Evolutionary conservation across 2,113 vertebrate species (phyloP), one percentile per base, ranked within the genome.

Genomic region (Barnardius zonarius): DNA sequence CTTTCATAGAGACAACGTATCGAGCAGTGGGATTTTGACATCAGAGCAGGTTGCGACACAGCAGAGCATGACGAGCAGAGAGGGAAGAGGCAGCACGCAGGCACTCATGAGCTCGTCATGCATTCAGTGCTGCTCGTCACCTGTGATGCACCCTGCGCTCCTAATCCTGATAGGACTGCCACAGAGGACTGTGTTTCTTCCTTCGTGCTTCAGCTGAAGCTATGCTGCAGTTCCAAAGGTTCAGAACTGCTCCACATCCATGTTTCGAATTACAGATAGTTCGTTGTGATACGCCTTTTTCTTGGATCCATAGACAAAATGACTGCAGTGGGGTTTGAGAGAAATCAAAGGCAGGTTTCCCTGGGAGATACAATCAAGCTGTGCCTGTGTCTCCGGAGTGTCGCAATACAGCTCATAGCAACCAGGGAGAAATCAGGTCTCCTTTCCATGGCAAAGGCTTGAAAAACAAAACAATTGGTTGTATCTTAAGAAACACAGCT

Each of bases 261-360:
- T 92, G 91, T 67, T 93, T 97, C 94, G 88, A 83, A 85, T 96
- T 92, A 88, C 46, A 57, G 68, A 41, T 82, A 88, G 87, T 90
- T 94, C 62, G 17, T 79, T 90, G 92, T 63, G 63, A 74, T 95
- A 57, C 0, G 54, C 52, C 54, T 85, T 90, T 82, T 80, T 49
- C 83, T 89, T 74, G 79, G 88, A 63, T 79, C 44, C 0, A 18
- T 20, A 88, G 54, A 63, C 74, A 82, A 68, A 66, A 59, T 35
- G 86, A 62, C 64, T 93, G 83, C 39, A 43, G 72, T 1, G 1
- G 69, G 64, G 52, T 64, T 76, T 91, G 70, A 79, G 74, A 88
- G 74, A 64, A 85, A 78, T 83, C 90, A 68, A 90, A 97, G 85
- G 74, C 91, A 93, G 81, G 88, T 86, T 90, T 97, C 92, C 90